These are phyloP conservation scores for Ashinkailepas kermadecensis DNA, from an alignment of 2,888 invertebrate species.

Conservation along the genomic window DNA sequence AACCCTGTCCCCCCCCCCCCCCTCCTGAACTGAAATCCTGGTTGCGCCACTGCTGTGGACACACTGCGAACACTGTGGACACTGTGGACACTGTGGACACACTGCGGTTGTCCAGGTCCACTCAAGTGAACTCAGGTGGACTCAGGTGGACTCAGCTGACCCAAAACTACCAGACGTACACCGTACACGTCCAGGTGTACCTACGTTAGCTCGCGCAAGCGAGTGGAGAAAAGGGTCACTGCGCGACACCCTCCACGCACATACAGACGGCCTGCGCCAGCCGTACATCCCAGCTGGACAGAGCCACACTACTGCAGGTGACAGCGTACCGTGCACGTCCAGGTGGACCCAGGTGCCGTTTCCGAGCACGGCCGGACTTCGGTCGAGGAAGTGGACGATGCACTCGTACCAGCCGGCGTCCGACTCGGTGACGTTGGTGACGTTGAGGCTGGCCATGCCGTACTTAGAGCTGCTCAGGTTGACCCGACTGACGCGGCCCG, in stretches of 20 bases:
- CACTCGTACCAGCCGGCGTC: slow-evolving; percentile 98
- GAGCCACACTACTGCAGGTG: neutral
- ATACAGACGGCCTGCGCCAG: too few species aligned
- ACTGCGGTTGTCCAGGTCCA: neutral
- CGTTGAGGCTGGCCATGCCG: slow-evolving; percentile 88
- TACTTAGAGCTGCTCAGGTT: slow-evolving; percentile 60
- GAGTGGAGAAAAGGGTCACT: too few species aligned
- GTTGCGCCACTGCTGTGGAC: too few species aligned
- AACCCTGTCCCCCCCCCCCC: too few species aligned
- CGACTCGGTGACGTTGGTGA: slow-evolving; percentile 84
- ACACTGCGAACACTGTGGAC: too few species aligned
- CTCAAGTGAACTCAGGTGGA: neutral
- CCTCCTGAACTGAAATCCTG: too few species aligned
- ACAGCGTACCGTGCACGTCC: slow-evolving; percentile 74
- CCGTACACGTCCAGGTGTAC: too few species aligned
- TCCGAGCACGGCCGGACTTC: slow-evolving; percentile 78
- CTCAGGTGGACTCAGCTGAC: too few species aligned
- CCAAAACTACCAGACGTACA: too few species aligned
- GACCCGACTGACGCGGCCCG: slow-evolving; percentile 82
- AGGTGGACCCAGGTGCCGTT: slow-evolving; percentile 98
- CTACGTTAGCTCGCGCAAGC: too few species aligned
- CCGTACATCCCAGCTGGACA: too few species aligned
- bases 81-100: slow-evolving; percentile 12
- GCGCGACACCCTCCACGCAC: too few species aligned
- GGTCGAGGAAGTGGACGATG: slow-evolving; percentile 88